phyloP scores from a whole-genome alignment of 2,797 vertebrate genomes.

The Artibeus jamaicensis region DNA sequence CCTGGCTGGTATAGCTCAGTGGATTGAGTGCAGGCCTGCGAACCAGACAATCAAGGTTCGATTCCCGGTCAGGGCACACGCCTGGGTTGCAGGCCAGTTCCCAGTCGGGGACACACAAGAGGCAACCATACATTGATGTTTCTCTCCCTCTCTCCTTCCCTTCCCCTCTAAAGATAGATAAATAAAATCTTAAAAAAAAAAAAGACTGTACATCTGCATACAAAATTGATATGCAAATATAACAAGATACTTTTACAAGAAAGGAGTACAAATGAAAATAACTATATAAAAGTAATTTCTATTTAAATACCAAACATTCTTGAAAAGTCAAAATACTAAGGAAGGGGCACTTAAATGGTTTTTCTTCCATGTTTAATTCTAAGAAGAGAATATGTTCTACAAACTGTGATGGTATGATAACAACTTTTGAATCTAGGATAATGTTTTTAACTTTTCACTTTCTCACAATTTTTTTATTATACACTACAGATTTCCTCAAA shows the following conservation, averaged over 20 bases:
- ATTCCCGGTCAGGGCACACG: no score
- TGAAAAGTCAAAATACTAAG: background rate
- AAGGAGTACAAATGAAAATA: background rate
- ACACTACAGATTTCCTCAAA: background rate
- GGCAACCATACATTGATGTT: no score
- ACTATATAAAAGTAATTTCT: background rate
- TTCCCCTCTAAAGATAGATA: no score
- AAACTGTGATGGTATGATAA: background rate
- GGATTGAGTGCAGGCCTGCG: no score
- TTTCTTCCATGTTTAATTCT: background rate
- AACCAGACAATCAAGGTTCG: no score
- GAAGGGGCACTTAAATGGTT: background rate
- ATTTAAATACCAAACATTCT: background rate
- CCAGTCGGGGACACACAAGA: no score
- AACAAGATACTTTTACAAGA: background rate
- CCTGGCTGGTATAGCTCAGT: no score
- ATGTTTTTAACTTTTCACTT: background rate
- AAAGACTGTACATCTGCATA: background rate
- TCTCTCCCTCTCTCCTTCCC: no score
- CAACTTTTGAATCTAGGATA: background rate
- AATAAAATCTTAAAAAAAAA: no score
- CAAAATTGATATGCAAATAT: background rate
- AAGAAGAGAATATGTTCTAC: background rate
- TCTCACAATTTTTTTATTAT: background rate
- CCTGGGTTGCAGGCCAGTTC: no score